These are phyloP conservation scores for zebrafish (Danio rerio) DNA, from an alignment of 2,113 vertebrate species.

Conservation along the genomic window GRCz12tu NC_133186.1:42695501-42696000, in stretches of 20 bases:
- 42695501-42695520: too few relatives aligned
- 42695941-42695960: constrained; percentile 77
- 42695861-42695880: constrained; percentile 63
- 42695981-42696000: constrained; percentile 3
- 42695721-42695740: neutral
- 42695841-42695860: constrained; percentile 73
- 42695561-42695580: too few relatives aligned
- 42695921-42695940: constrained; percentile 53
- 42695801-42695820: constrained; percentile 65
- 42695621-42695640: too few relatives aligned
- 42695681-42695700: too few relatives aligned
- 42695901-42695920: constrained; percentile 55
- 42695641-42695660: too few relatives aligned
- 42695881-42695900: constrained; percentile 52
- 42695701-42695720: neutral
- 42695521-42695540: too few relatives aligned
- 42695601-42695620: too few relatives aligned
- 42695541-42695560: too few relatives aligned
- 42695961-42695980: constrained; percentile 51
- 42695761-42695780: constrained; percentile 1
- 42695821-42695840: constrained; percentile 70
- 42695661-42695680: too few relatives aligned
- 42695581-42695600: too few relatives aligned
- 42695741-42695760: constrained; percentile 3
- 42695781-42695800: constrained; percentile 56